Conservation (phyloP, 2,113 vertebrate genomes). For the Aldabrachelys gigantea region DNA sequence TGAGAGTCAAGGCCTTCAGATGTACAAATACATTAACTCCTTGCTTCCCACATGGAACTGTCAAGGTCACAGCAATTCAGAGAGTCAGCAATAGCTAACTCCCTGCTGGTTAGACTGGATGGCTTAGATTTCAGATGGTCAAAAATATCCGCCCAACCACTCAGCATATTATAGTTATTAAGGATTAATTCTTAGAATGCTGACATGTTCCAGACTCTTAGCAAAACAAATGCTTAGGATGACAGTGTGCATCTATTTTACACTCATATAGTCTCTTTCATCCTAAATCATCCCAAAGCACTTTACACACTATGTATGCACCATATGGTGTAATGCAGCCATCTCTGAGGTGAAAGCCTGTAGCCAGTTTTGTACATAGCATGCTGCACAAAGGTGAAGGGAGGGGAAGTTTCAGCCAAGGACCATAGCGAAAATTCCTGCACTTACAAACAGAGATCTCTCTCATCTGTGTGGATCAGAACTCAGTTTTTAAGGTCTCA, state of each 20-base stretch:
- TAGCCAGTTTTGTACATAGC: neutral
- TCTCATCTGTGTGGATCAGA: neutral
- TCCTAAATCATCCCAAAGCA: neutral
- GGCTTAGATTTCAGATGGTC: neutral
- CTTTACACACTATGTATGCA: neutral
- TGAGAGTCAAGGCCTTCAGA: neutral
- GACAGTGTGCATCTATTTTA: rapidly evolving
- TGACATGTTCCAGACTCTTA: neutral
- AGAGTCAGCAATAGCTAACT: neutral
- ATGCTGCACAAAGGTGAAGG: neutral
- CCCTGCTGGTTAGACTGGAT: neutral
- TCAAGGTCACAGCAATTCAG: neutral
- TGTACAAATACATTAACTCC: neutral
- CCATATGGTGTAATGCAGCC: neutral
- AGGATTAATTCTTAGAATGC: neutral
- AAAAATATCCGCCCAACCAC: neutral
- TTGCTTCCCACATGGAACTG: neutral
- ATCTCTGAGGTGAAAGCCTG: neutral
- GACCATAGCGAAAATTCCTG: neutral
- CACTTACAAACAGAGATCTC: neutral
- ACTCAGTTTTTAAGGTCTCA: neutral
- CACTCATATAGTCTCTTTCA: neutral
- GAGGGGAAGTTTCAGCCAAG: rapidly evolving
- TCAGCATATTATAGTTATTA: rapidly evolving
- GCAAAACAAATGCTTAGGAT: neutral